These are phyloP conservation scores for Penelope pileata DNA, from an alignment of 2,113 vertebrate species.

Conservation along the genomic window DNA sequence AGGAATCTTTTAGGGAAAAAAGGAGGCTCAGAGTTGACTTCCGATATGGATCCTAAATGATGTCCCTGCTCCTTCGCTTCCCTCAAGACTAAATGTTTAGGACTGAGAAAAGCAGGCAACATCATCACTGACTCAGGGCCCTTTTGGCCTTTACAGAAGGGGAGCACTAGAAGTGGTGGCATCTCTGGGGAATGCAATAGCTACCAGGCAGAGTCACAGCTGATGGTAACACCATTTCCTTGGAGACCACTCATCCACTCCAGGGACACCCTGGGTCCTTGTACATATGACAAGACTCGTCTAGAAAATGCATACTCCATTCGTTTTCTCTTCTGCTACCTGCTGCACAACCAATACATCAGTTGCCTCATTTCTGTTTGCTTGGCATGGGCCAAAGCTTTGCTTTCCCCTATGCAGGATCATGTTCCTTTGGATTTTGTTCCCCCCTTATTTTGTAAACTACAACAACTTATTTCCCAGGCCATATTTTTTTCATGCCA, in stretches of 20 bases:
- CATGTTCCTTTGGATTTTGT: background rate
- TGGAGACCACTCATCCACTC: background rate
- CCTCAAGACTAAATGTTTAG: background rate
- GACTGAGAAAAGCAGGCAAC: background rate
- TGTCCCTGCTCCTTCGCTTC: background rate
- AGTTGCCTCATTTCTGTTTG: background rate
- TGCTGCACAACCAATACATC: background rate
- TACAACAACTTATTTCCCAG: background rate
- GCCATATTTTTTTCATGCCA: background rate
- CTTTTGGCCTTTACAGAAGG: background rate
- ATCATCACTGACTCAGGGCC: background rate
- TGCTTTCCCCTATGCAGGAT: background rate
- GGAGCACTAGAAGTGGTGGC: background rate
- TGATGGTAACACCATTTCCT: background rate
- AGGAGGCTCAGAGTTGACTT: background rate
- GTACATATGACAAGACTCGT: background rate
- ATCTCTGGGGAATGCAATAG: background rate
- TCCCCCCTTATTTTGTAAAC: background rate
- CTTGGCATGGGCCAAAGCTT: background rate
- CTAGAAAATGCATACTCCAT: background rate
- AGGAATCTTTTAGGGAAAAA: background rate
- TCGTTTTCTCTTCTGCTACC: background rate
- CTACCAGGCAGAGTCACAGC: background rate
- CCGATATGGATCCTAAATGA: background rate
- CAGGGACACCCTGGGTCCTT: background rate